phyloP scores from a whole-genome alignment of 2,113 vertebrate species.

The Danionella cerebrum region DNA sequence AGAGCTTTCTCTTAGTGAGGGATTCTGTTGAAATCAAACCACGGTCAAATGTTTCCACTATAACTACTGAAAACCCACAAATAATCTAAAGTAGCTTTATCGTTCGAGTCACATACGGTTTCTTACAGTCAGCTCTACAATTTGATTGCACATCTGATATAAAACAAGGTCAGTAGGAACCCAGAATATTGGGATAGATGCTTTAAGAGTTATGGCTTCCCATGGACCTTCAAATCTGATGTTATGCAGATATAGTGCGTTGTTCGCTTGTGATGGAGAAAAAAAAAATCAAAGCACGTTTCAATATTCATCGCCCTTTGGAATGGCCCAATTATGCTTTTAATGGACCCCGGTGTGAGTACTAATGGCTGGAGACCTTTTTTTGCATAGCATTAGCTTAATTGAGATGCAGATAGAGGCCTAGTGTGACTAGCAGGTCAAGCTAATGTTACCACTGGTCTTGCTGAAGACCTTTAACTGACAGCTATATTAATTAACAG shows the following conservation, averaged over 20 bases:
- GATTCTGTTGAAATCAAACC: too few relatives aligned
- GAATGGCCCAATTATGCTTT: slow-evolving; percentile 93
- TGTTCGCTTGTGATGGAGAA: slow-evolving; percentile 20
- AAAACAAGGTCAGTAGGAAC: background rate
- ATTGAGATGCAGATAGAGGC: slow-evolving; percentile 75
- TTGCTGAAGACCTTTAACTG: slow-evolving; percentile 76
- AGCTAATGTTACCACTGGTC: slow-evolving; percentile 85
- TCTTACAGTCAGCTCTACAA: background rate
- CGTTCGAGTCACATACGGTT: too few relatives aligned
- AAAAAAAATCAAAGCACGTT: slow-evolving; percentile 33
- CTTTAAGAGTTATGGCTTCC: background rate
- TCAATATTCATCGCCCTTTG: slow-evolving; percentile 77
- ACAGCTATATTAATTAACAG: slow-evolving; percentile 95
- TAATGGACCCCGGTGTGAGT: slow-evolving; percentile 72
- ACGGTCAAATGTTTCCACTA: too few relatives aligned
- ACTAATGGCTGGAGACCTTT: slow-evolving; percentile 82
- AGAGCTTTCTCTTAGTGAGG: too few relatives aligned
- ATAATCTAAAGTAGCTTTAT: too few relatives aligned
- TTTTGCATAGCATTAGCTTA: slow-evolving; percentile 98
- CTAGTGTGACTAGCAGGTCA: slow-evolving; percentile 61
- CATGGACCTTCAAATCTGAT: background rate
- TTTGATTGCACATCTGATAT: background rate
- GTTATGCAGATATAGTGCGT: slow-evolving; percentile 6
- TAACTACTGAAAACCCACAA: too few relatives aligned
- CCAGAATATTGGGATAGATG: background rate